phyloP scores from a whole-genome alignment of 2,113 vertebrate species.

The Archilochus colubris region DNA sequence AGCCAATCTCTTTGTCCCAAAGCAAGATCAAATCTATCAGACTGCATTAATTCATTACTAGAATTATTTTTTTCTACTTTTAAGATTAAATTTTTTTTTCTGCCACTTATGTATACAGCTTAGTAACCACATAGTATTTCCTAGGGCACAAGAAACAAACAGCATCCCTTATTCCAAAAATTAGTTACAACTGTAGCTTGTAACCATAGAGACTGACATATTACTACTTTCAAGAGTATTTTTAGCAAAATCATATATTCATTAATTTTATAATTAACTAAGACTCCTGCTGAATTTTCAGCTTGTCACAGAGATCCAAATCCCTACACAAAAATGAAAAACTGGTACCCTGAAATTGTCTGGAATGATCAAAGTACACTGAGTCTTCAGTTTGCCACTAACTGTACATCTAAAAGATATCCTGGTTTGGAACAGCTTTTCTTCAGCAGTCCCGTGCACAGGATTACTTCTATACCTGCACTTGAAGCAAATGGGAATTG shows the following conservation, averaged over 20 bases:
- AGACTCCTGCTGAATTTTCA: slow-evolving; percentile 13
- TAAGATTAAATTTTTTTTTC: neutral
- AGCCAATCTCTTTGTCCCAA: neutral
- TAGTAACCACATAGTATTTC: neutral
- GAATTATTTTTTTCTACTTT: neutral
- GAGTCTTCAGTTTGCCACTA: neutral
- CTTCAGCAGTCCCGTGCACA: neutral
- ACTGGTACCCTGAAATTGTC: neutral
- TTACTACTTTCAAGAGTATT: neutral
- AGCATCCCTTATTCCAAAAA: neutral
- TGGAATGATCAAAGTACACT: neutral
- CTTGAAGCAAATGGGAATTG: neutral
- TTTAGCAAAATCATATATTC: slow-evolving; percentile 36
- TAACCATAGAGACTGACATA: neutral
- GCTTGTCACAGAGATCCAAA: slow-evolving; percentile 1
- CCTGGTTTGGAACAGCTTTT: neutral
- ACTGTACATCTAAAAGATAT: neutral
- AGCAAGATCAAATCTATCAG: neutral
- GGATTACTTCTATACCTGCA: neutral
- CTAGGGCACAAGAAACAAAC: neutral
- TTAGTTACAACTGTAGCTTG: neutral
- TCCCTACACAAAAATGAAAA: neutral
- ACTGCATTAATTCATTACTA: neutral
- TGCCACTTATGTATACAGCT: neutral
- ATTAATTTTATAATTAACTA: slow-evolving; percentile 27